Conservation (phyloP, 1,140 invertebrate genomes). For the Bombus fervidus region DNA sequence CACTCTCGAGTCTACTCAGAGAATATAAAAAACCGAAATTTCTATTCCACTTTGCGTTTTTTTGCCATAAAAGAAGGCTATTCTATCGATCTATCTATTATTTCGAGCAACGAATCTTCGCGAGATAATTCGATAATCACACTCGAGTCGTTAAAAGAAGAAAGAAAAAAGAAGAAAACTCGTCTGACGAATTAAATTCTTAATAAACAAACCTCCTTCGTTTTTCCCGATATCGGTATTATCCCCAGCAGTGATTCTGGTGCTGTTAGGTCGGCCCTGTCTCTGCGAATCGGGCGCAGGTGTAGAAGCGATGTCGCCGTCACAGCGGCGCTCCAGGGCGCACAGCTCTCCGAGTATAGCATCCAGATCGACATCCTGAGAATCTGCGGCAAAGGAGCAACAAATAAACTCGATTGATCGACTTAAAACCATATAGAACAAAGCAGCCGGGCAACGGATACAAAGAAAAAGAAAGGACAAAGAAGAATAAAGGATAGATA, state of each 20-base stretch:
- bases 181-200: neutral
- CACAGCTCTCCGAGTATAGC: slow-evolving; percentile 97
- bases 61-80: neutral
- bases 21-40: neutral
- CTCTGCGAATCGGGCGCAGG: slow-evolving; percentile 80
- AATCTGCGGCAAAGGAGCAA: slow-evolving; percentile 85
- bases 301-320: slow-evolving; percentile 84
- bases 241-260: slow-evolving; percentile 75
- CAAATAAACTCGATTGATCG: neutral
- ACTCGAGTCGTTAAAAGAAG: no score
- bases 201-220: slow-evolving; percentile 67
- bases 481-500: no score
- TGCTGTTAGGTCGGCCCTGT: slow-evolving; percentile 74
- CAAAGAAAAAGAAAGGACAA: neutral
- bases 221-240: slow-evolving; percentile 79
- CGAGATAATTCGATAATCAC: no score
- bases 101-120: no score
- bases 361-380: slow-evolving; percentile 97
- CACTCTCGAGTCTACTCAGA: neutral
- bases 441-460: neutral
- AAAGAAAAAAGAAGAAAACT: neutral
- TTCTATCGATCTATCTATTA: no score
- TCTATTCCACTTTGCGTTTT: neutral
- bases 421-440: neutral
- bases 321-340: slow-evolving; percentile 92